These are phyloP conservation scores for Oncopeltus fasciatus DNA, from an alignment of 1,140 invertebrate genomes.

Conservation along the genomic window DNA sequence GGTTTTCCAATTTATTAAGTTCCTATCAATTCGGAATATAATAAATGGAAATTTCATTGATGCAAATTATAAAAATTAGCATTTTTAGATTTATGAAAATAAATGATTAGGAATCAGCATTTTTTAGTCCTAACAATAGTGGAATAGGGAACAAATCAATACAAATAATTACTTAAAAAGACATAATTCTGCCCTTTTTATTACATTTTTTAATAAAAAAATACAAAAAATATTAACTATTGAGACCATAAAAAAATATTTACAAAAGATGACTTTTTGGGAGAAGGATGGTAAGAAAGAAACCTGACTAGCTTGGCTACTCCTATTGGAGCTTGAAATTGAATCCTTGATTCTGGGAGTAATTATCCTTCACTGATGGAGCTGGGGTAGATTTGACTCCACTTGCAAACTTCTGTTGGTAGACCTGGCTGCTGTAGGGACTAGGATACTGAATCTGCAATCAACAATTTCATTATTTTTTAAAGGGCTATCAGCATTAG, in stretches of 20 bases:
- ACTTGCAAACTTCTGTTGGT: background rate
- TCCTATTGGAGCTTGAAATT: background rate
- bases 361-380: background rate
- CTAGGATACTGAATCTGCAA: background rate
- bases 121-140: too few species aligned
- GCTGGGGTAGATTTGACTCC: background rate
- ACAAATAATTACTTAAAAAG: too few species aligned
- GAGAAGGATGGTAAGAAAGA: background rate
- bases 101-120: too few species aligned
- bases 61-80: too few species aligned
- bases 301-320: background rate
- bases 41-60: too few species aligned
- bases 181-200: too few species aligned
- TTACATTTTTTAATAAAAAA: too few species aligned
- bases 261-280: background rate
- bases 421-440: background rate
- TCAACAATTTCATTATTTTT: background rate
- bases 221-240: background rate
- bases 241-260: background rate
- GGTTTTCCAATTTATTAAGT: too few species aligned
- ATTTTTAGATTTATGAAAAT: too few species aligned
- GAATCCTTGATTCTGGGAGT: background rate
- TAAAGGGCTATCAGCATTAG: too few species aligned
- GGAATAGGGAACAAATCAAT: too few species aligned
- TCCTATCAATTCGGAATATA: too few species aligned